Evolutionary conservation across 2,113 vertebrate species (phyloP).

Genomic region (Sciurus niger): DNA sequence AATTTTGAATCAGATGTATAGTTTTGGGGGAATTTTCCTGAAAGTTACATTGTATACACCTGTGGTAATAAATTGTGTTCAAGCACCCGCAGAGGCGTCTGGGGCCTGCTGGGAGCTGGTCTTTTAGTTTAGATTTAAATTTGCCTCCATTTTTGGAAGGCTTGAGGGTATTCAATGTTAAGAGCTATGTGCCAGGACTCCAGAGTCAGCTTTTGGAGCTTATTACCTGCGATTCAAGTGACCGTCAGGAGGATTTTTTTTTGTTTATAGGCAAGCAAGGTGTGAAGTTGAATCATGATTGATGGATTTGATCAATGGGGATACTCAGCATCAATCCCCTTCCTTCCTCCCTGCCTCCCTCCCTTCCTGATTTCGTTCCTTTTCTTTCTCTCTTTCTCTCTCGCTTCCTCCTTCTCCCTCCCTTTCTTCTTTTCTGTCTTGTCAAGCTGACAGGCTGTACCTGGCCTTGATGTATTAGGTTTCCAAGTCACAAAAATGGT

Average conservation of each 20-base stretch:
- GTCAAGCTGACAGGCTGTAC: background rate
- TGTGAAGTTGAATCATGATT: constrained; percentile 17
- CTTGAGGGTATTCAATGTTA: constrained; percentile 30
- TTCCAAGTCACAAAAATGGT: background rate
- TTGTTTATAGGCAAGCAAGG: constrained; percentile 49
- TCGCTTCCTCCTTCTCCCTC: background rate
- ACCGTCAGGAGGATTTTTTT: constrained; percentile 35
- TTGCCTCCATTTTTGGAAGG: constrained; percentile 42
- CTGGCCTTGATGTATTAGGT: background rate
- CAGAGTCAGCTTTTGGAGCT: background rate
- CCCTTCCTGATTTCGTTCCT: too few species aligned
- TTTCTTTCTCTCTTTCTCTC: fast-evolving
- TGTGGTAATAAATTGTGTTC: constrained; percentile 21
- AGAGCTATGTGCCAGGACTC: background rate
- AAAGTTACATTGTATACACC: background rate
- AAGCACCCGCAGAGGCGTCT: background rate
- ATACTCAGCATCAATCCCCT: background rate
- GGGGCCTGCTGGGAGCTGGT: background rate
- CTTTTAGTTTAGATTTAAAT: constrained; percentile 53
- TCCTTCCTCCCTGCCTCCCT: background rate
- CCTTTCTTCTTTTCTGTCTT: background rate
- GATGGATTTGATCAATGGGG: constrained; percentile 43
- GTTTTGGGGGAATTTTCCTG: constrained; percentile 76
- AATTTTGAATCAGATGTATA: constrained; percentile 69
- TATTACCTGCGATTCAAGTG: constrained; percentile 18